Conservation (phyloP, 2,888 invertebrate genomes). For the Pandemis cinnamomeana region DNA sequence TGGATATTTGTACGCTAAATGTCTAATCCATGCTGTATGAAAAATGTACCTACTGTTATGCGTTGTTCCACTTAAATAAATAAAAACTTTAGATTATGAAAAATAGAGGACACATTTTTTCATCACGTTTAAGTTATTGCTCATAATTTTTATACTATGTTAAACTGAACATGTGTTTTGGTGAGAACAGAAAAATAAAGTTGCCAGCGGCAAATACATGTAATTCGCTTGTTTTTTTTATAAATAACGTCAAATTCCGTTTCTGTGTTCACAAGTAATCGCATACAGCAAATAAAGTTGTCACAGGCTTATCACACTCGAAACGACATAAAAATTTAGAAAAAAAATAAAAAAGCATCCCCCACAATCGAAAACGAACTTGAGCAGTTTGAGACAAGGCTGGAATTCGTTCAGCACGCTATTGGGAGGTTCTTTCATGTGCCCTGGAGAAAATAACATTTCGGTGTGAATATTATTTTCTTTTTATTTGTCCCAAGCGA, state of each 20-base stretch:
- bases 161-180: background rate
- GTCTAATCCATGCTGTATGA: too few species aligned
- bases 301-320: constrained; percentile 40
- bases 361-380: background rate
- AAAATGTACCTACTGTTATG: too few species aligned
- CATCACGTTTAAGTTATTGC: too few species aligned
- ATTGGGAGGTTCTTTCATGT: constrained; percentile 8
- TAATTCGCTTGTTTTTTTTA: background rate
- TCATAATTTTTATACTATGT: too few species aligned
- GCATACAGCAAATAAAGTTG: constrained; percentile 25
- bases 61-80: too few species aligned
- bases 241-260: background rate
- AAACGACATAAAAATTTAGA: constrained; percentile 21
- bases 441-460: constrained; percentile 30
- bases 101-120: too few species aligned
- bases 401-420: background rate
- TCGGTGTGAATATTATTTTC: constrained; percentile 37
- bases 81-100: too few species aligned
- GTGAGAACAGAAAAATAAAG: background rate
- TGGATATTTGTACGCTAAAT: too few species aligned
- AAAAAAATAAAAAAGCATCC: constrained; percentile 17
- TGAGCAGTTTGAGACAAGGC: background rate
- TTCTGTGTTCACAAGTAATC: constrained; percentile 15
- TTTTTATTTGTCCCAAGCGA: constrained; percentile 34
- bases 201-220: background rate